A percentile compares a stretch with the other conserved stretches of the same genome.
Evolutionary conservation across 2,888 invertebrate species (phyloP).

Genomic region (Luffia ferchaultella): DNA sequence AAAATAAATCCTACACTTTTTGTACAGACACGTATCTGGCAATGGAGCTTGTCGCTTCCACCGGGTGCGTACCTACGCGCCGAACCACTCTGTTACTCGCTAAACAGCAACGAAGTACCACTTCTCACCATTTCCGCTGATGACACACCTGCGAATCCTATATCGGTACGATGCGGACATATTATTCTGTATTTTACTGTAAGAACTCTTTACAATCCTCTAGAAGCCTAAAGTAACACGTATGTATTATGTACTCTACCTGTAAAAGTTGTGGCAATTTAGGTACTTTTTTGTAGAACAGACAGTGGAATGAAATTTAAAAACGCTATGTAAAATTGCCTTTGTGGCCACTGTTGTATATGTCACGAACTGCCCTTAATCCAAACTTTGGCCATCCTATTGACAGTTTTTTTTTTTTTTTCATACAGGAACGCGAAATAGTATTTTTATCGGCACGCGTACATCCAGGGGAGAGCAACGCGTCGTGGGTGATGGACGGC

Average conservation of each 20-base stretch:
- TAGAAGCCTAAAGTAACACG: too few species aligned
- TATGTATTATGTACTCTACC: too few species aligned
- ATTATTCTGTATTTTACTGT: background rate
- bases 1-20: too few species aligned
- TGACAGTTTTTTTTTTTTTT: too few species aligned
- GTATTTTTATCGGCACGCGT: constrained; percentile 82
- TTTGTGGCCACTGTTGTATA: too few species aligned
- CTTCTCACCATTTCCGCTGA: constrained; percentile 78
- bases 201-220: too few species aligned
- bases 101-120: constrained; percentile 78
- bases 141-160: constrained; percentile 58
- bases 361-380: too few species aligned
- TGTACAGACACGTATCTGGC: constrained; percentile 71
- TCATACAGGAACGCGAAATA: constrained; percentile 67
- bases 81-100: constrained; percentile 74
- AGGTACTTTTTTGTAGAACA: background rate
- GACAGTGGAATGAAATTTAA: background rate
- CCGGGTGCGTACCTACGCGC: constrained; percentile 67
- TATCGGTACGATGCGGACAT: constrained; percentile 45
- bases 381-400: too few species aligned
- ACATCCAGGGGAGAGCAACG: constrained; percentile 89
- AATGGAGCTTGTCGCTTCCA: constrained; percentile 57
- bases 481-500: constrained; percentile 90
- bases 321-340: too few species aligned
- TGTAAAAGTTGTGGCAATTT: too few species aligned